Evolutionary conservation across 1,140 invertebrate genomes (phyloP).

Genomic region (Hypothenemus hampei): DNA sequence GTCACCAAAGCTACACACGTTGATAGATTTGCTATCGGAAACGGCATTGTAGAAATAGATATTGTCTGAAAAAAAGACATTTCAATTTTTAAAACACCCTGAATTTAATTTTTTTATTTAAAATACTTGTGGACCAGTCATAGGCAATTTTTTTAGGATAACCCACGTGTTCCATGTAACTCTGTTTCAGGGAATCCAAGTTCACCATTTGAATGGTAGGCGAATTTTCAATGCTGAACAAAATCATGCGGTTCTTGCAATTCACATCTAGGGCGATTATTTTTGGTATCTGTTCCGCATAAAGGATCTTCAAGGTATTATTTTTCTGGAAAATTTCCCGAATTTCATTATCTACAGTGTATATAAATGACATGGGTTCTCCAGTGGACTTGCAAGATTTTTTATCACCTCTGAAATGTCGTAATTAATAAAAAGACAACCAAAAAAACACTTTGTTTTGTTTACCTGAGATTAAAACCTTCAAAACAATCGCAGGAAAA

Average conservation of each 20-base stretch:
- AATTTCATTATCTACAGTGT: slow-evolving; percentile 50
- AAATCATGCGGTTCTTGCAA: slow-evolving; percentile 40
- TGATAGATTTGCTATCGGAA: slow-evolving; percentile 42
- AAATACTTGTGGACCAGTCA: slow-evolving; percentile 63
- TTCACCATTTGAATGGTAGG: slow-evolving; percentile 38
- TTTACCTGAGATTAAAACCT: slow-evolving; percentile 65
- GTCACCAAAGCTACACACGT: slow-evolving; percentile 53
- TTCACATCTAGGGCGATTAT: slow-evolving; percentile 52
- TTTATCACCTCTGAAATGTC: slow-evolving; percentile 53
- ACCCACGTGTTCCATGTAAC: slow-evolving; percentile 31
- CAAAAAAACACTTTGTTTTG: too few relatives aligned
- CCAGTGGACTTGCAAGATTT: slow-evolving; percentile 65
- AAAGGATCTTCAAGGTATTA: slow-evolving; percentile 43
- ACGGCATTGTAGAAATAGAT: slow-evolving; percentile 69
- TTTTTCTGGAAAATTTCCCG: slow-evolving; percentile 44
- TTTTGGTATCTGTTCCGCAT: slow-evolving; percentile 44
- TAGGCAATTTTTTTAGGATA: slow-evolving; percentile 63
- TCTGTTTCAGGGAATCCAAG: slow-evolving; percentile 30
- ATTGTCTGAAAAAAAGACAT: slow-evolving; percentile 38
- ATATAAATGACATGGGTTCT: slow-evolving; percentile 49
- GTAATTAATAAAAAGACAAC: neutral
- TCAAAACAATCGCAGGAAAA: slow-evolving; percentile 67
- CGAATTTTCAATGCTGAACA: slow-evolving; percentile 45
- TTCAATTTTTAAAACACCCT: too few relatives aligned
- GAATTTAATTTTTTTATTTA: too few relatives aligned